Evolutionary conservation across 2,797 vertebrate species (phyloP), one percentile per base, ranked within the genome.

Genomic region (Spondyliosoma cantharus): DNA sequence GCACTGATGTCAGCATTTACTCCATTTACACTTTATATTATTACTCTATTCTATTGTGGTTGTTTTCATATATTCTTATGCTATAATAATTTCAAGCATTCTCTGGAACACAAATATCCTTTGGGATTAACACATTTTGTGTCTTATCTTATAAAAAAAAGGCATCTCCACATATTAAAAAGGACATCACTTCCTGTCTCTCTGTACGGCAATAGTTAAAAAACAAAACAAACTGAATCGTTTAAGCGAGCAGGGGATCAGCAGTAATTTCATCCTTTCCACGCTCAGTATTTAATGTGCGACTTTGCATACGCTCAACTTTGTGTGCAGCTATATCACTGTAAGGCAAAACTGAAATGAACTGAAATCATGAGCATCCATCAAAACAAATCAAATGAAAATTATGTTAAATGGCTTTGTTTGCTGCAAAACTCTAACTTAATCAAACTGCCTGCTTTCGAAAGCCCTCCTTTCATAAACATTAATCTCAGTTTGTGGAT

Each of bases 281-380:
- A 4, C 9, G 22, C 9, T 14, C 15, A 3, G 12, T 54, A 52
- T 71, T 59, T 49, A 66, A 48, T 13, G 20, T 16, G 22, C 20
- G 48, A 53, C 48, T 66, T 20, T 42, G 12, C 62, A 61, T 43
- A 25, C 54, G 19, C 2, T 45, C 3, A 45, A 32, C 2, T 63
- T 20, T 37, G 4, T 27, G 20, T 56, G 24, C 42, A 45, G 24
- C 8, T 52, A n/a, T 50, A 43, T 64, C 12, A 6, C 52, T 69
- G 20, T 17, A 15, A 52, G 25, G 27, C 17, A 24, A 19, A 5
- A 37, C 29, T 25, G 11, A 63, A 80, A 52, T 32, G 1, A 54
- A n/a, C 57, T 27, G 43, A 46, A 70, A 71, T 64, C 9, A 71
- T 60, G 7, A 54, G 24, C 25, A 61, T 61, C 52, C 52, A 56